Evolutionary conservation across 2,888 invertebrate species (phyloP), one percentile per base, ranked within the genome.

Genomic region (Psylliodes chrysocephalus): DNA sequence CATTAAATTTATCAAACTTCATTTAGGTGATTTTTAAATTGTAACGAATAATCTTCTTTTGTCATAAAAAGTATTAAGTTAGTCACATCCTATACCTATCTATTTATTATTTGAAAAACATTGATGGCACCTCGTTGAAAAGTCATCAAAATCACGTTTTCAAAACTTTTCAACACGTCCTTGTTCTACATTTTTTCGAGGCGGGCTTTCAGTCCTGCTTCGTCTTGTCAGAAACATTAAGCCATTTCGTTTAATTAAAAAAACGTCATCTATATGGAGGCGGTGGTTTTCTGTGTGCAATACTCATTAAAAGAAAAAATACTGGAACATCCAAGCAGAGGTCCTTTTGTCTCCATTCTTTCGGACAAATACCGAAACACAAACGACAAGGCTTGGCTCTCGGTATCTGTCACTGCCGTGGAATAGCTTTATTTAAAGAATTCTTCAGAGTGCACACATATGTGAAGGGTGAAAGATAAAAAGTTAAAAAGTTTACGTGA

Each of bases 201-300:
- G 12, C 22, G 35, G 7, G 57, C 57, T 47, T 47, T 55, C 18
- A 19, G 42, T 1, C 25, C 10, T 25, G 57, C 18, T 18, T 14
- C 28, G 47, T 35, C 47, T 57, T 57, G 57, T 57, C 57, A 57
- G 38, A 35, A 57, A 57, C 57, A 57, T 57, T 57, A 57, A 47
- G 57, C 57, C 57, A 57, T 57, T 57, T 57, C 47, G 57, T 47
- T 56, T 57, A 57, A 57, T 57, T 57, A 57, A 57, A 57, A n/a
- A 57, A 57, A 57, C 47, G 57, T 57, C 57, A 57, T 57, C 47
- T 47, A 57, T 57, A 47, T 14, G 57, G 19, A 57, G 57, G 47
- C 57, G 47, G 57, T 47, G 57, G 57, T 46, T 57, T 57, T 54
- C 54, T 47, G 47, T 57, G 47, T 35, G 57, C 57, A 47, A 47